A percentile compares a stretch with the other conserved stretches of the same genome.
These are phyloP conservation scores for Morbakka virulenta DNA, from an alignment of 30 jellyfish, hydroid and myxozoan genomes.

Conservation along the genomic window DNA sequence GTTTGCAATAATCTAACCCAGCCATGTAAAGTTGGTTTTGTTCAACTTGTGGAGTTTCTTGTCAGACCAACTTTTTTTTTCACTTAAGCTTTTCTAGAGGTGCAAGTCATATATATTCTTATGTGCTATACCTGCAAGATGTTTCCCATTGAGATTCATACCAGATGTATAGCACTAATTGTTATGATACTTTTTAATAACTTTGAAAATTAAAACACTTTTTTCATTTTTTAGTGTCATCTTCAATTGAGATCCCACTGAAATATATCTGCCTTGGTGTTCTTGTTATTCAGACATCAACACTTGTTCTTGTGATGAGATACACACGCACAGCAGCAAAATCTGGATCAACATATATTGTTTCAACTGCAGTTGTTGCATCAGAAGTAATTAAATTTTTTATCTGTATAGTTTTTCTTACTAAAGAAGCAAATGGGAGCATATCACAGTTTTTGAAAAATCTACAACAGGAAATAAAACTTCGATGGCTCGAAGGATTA, in stretches of 20 bases:
- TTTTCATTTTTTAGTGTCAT: constrained; percentile 59
- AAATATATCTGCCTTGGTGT: constrained; percentile 73
- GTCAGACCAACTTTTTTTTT: too few species aligned
- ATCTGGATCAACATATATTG: constrained; percentile 65
- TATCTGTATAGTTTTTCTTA: constrained; percentile 40
- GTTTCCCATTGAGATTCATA: too few species aligned
- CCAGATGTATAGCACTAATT: too few species aligned
- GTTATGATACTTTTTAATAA: too few species aligned
- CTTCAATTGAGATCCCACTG: constrained; percentile 65
- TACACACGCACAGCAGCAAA: constrained; percentile 60
- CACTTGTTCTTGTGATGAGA: constrained; percentile 70
- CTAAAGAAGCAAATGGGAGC: constrained; percentile 37
- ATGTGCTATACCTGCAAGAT: too few species aligned
- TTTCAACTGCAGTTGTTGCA: constrained; percentile 92
- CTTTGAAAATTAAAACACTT: too few species aligned
- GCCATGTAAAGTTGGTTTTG: too few species aligned
- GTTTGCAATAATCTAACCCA: too few species aligned
- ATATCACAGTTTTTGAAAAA: constrained; percentile 6
- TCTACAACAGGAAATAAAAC: constrained; percentile 45
- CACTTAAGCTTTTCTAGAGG: too few species aligned
- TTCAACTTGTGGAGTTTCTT: too few species aligned
- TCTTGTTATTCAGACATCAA: constrained; percentile 84
- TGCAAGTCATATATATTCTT: too few species aligned
- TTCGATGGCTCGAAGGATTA: constrained; percentile 68
- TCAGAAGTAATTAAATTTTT: constrained; percentile 77